Evolutionary conservation across 2,797 vertebrate species (phyloP).

Genomic region (Discoglossus pictus): DNA sequence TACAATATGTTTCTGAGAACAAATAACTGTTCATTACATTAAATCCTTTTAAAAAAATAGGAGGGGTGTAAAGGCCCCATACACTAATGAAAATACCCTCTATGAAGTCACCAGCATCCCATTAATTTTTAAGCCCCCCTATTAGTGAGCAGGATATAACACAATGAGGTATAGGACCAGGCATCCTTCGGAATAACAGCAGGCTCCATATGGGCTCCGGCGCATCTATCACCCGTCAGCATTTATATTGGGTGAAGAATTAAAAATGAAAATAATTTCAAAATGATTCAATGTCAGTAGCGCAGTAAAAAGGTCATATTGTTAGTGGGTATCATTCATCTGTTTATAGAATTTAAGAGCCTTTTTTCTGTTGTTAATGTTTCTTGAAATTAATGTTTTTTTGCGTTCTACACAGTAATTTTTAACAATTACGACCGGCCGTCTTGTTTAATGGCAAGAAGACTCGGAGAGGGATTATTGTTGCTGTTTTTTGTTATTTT

Average conservation of each 20-base stretch:
- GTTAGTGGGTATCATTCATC: conserved; percentile 65
- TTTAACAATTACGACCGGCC: conserved; percentile 67
- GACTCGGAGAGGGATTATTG: conserved; percentile 1
- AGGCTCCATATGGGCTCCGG: conserved; percentile 43
- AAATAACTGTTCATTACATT: conserved; percentile 31
- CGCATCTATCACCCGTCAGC: conserved; percentile 64
- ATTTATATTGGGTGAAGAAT: conserved; percentile 63
- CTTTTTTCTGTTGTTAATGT: conserved; percentile 68
- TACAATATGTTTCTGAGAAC: conserved; percentile 52
- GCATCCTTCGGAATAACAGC: conserved; percentile 36
- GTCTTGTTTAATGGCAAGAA: conserved; percentile 50
- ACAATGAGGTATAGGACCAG: conserved; percentile 46
- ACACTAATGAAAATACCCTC: conserved; percentile 56
- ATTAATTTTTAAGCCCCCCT: conserved; percentile 63
- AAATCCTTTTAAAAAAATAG: conserved; percentile 45
- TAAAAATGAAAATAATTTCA: conserved; percentile 73
- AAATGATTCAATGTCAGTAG: conserved; percentile 72
- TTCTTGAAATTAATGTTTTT: conserved; percentile 73
- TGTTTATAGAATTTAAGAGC: conserved; percentile 67
- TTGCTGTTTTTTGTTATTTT: no score
- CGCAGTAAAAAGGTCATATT: conserved; percentile 61
- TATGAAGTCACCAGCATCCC: conserved; percentile 59
- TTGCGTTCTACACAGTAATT: conserved; percentile 69
- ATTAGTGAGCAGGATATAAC: conserved; percentile 44
- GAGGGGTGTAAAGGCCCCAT: neutral